A percentile compares a stretch with the other conserved stretches of the same genome.
These are phyloP conservation scores for Microtus richardsoni DNA, from an alignment of 2,113 vertebrate species.

Conservation along the genomic window DNA sequence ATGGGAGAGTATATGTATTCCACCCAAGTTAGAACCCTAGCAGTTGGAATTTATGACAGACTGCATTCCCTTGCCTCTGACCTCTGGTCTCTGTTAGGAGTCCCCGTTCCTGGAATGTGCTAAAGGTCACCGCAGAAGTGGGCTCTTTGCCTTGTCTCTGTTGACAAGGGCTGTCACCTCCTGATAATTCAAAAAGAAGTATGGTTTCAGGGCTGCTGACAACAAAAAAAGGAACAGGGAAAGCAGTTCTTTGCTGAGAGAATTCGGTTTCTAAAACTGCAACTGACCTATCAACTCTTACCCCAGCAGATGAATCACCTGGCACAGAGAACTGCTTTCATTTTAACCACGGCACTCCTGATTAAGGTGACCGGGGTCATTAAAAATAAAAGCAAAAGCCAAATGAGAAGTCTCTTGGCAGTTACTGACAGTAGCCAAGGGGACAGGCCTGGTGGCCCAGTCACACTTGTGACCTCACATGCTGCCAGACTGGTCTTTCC, in stretches of 20 bases:
- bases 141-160: background rate
- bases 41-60: slow-evolving; percentile 8
- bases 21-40: slow-evolving; percentile 12
- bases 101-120: background rate
- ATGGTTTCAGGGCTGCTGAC: background rate
- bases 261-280: slow-evolving; percentile 34
- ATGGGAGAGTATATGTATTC: slow-evolving; percentile 18
- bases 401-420: background rate
- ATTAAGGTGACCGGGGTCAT: background rate
- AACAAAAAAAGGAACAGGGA: background rate
- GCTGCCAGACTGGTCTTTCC: slow-evolving; percentile 39
- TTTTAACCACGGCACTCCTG: background rate
- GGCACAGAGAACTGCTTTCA: background rate
- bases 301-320: background rate
- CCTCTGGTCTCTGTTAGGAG: background rate
- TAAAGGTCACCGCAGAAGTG: background rate
- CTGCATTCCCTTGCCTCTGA: background rate
- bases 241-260: slow-evolving; percentile 13
- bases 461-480: background rate
- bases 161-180: background rate
- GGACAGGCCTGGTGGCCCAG: background rate
- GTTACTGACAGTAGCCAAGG: background rate
- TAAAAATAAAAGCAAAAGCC: background rate
- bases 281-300: background rate
- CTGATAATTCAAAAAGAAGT: background rate